Base-by-base conservation (phyloP, 2,113 vertebrate genomes). In the Steatornis caripensis region DNA sequence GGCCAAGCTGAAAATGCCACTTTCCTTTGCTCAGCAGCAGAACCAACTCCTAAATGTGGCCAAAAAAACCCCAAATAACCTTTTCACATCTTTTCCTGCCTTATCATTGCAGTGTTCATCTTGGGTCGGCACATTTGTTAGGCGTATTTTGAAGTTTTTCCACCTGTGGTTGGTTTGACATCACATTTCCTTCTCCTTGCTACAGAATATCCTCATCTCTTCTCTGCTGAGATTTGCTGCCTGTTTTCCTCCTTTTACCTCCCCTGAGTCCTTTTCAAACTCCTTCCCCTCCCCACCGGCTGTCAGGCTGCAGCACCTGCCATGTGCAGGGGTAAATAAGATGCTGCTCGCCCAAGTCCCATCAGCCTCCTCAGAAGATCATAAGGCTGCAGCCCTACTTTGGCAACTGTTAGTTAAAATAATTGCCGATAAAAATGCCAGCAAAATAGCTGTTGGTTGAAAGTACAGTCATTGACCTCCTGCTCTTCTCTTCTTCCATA, bases 381-480 rank as follows among this genome's bases (percentile, higher is more conserved):
- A 30, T 29, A 64, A 75, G 61, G 46, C 90, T 53, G 30, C 70
- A 80, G 48, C 14, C 4, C 1, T 34, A 41, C 54, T 79, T 90
- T 27, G 46, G 72, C 5, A 4, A 84, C 51, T 0, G 5, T 41
- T 53, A 39, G 60, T 91, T 82, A 75, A 70, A 93, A 75, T 41
- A 82, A 58, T 51, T 54, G 62, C 36, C 21, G 12, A 86, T 77
- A 72, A 74, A 80, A 95, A 77, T 57, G 75, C 66, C 83, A 95
- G 37, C 22, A 86, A 81, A 92, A 70, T 5, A 94, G 51, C 72
- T 71, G 62, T 75, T 36, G 93, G 93, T 89, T 20, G 2, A 93
- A 95, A 95, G 83, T 81, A n/a, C 68, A 86, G 60, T 51, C 84
- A 89, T 94, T 97, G 96, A 95, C 84, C 77, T 94, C 49, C 37